Conservation (phyloP, 2,888 invertebrate species). For the Xestia rhomboidea region DNA sequence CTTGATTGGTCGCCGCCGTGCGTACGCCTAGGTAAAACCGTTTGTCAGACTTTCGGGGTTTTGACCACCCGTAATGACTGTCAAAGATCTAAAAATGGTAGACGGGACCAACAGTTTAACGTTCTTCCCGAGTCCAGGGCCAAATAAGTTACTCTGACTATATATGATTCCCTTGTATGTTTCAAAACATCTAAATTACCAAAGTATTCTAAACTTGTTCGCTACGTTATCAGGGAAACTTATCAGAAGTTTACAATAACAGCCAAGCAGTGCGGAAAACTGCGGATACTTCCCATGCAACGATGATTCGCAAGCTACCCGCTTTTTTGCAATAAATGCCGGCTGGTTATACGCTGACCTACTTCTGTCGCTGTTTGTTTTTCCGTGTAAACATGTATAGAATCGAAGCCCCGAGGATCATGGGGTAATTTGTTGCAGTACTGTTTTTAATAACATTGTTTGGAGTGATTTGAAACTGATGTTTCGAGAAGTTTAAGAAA, state of each 20-base stretch:
- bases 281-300: conserved; percentile 46
- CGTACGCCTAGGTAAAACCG: background rate
- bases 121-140: background rate
- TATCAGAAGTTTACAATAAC: conserved; percentile 44
- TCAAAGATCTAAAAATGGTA: background rate
- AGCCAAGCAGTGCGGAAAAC: conserved; percentile 43
- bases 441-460: conserved; percentile 44
- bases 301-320: conserved; percentile 65
- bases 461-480: background rate
- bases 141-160: background rate
- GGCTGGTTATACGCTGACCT: conserved; percentile 72
- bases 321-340: conserved; percentile 72
- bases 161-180: background rate
- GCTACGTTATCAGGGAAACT: conserved; percentile 18
- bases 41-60: background rate
- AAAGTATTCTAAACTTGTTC: conserved; percentile 6
- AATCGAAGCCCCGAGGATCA: conserved; percentile 50
- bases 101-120: background rate
- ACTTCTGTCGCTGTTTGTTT: conserved; percentile 73
- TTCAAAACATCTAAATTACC: conserved; percentile 3
- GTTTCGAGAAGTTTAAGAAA: too few species aligned
- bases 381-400: conserved; percentile 62
- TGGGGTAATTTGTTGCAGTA: conserved; percentile 42
- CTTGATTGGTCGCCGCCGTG: too few species aligned
- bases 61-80: background rate